phyloP scores from a whole-genome alignment of 2,797 vertebrate genomes.

The Neopelma chrysocephalum region DNA sequence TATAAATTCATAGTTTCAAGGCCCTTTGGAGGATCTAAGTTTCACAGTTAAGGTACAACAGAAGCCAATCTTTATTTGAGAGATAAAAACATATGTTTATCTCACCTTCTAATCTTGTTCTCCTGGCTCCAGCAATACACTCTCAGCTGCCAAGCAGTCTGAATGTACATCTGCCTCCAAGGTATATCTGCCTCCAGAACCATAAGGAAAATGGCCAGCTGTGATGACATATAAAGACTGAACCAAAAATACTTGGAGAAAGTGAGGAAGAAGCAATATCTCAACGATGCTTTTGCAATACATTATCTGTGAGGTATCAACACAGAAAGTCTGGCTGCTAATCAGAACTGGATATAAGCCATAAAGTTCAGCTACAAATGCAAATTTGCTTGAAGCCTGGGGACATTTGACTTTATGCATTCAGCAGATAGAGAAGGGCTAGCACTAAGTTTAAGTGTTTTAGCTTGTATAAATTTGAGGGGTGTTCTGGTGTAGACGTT shows the following conservation, averaged over 20 bases:
- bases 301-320: conserved; percentile 31
- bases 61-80: conserved; percentile 28
- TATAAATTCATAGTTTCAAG: neutral
- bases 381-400: conserved; percentile 23
- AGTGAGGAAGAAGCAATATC: conserved; percentile 2
- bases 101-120: conserved; percentile 55
- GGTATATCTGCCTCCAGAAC: conserved; percentile 39
- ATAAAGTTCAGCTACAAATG: conserved; percentile 36
- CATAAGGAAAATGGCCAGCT: conserved; percentile 27
- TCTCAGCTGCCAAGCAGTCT: conserved; percentile 51
- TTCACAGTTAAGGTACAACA: neutral
- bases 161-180: conserved; percentile 53
- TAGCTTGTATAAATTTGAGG: neutral
- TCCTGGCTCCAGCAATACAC: conserved; percentile 26
- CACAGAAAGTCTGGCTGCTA: conserved; percentile 17
- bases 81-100: conserved; percentile 56
- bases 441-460: neutral
- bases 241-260: conserved; percentile 50
- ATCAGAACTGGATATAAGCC: conserved; percentile 33
- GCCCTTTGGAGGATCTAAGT: neutral
- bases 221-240: conserved; percentile 22
- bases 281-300: neutral
- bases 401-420: neutral
- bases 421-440: neutral
- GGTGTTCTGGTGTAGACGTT: neutral